phyloP scores from a whole-genome alignment of 2,797 vertebrate genomes.

The Galaxias olidus region DNA sequence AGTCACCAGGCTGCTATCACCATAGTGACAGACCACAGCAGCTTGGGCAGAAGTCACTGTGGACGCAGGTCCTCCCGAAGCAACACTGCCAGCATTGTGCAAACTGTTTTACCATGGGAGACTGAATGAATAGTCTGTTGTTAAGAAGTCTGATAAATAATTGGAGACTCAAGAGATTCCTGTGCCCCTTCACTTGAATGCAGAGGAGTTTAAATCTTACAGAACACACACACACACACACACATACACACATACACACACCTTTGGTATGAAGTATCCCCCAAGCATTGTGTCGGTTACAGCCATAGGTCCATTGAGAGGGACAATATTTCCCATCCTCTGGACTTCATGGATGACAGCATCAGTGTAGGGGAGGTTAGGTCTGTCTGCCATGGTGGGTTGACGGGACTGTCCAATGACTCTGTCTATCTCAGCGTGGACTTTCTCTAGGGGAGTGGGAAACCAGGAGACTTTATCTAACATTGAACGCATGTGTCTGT shows the following conservation, averaged over 20 bases:
- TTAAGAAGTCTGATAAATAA: too few relatives aligned
- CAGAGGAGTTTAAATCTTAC: too few relatives aligned
- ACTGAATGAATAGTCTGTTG: too few relatives aligned
- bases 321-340: conserved; percentile 80
- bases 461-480: neutral
- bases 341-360: conserved; percentile 86
- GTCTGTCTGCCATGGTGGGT: conserved; percentile 69
- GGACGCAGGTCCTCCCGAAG: neutral
- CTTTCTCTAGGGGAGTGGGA: conserved; percentile 65
- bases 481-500: neutral
- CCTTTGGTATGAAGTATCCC: conserved; percentile 83
- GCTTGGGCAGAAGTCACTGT: too few relatives aligned
- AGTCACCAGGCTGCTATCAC: neutral
- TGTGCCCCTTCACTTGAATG: too few relatives aligned
- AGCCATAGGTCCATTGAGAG: conserved; percentile 67
- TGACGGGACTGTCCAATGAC: conserved; percentile 71
- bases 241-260: too few relatives aligned
- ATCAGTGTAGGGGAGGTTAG: conserved; percentile 81
- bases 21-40: neutral
- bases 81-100: neutral
- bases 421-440: conserved; percentile 82
- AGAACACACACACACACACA: too few relatives aligned
- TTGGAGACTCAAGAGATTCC: too few relatives aligned
- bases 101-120: too few relatives aligned
- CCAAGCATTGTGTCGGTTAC: conserved; percentile 64